Base-by-base conservation (phyloP, 2,888 invertebrate species). In the Drosophila tripunctata region DNA sequence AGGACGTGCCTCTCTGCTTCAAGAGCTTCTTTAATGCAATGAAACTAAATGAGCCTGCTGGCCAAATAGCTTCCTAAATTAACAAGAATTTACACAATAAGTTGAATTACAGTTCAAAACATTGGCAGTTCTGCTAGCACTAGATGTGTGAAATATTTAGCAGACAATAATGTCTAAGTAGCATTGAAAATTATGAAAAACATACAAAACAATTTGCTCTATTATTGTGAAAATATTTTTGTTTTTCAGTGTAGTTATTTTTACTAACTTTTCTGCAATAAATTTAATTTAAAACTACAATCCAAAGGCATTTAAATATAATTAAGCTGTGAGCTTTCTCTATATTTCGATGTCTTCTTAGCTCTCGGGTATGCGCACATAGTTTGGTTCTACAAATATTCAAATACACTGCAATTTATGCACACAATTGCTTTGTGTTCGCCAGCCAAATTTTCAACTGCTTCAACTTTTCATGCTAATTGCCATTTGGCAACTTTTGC, bases 401-500 rank as follows among this genome's bases (percentile, higher is more conserved):
- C 24, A 51, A 43, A 58, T 62, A 64, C 24, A 52, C 40, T 52
- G 60, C 15, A 50, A 48, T 35, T 35, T 47, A 27, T 40, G 27
- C 31, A 50, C 48, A 35, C 61, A 75, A 64, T 75, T 72, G 65
- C 27, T 8, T 51, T 55, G 36, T 31, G 10, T 14, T 50, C 50
- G 36, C 22, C 22, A 36, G 58, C n/a, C n/a, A n/a, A n/a, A n/a
- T n/a, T n/a, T n/a, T n/a, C n/a, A n/a, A n/a, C n/a, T 50, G 43
- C 31, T 56, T 66, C 61, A 71, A 73, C 54, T 73, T 71, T 71
- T 24, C 50, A 66, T 66, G 81, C 84, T 88, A 84, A 84, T 88
- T 84, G 83, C 70, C 70, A 80, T 78, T 88, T 83, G 70, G 70
- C 67, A 88, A 86, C 72, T 86, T 86, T 73, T 55, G 65, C 74